phyloP scores from a whole-genome alignment of 2,113 vertebrate species.

The Camelus dromedarius region DNA sequence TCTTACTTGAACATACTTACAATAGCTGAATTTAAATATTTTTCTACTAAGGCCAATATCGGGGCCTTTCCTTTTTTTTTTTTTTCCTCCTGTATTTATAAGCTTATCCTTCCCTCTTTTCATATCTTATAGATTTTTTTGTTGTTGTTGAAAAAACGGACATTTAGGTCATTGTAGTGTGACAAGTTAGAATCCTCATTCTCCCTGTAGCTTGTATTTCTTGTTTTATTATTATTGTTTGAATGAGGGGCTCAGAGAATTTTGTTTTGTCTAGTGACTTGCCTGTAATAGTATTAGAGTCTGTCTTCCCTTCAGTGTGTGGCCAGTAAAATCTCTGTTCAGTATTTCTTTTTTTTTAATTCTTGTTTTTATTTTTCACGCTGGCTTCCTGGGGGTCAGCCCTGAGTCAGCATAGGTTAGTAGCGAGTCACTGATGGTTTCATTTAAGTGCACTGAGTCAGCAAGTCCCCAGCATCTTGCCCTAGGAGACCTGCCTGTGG shows the following conservation, averaged over 20 bases:
- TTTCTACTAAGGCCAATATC: background rate
- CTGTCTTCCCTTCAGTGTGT: background rate
- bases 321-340: background rate
- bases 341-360: background rate
- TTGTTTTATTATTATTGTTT: background rate
- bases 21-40: background rate
- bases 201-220: background rate
- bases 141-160: background rate
- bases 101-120: background rate
- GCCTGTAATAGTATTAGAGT: background rate
- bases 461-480: rapidly evolving
- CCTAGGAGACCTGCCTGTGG: background rate
- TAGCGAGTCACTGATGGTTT: rapidly evolving
- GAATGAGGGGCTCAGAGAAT: background rate
- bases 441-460: rapidly evolving
- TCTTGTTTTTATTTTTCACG: background rate
- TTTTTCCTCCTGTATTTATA: background rate
- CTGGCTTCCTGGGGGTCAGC: background rate
- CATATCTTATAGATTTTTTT: background rate
- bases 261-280: background rate
- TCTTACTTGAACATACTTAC: background rate
- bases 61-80: background rate
- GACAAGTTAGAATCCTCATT: background rate
- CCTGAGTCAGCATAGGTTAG: background rate
- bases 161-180: background rate